Evolutionary conservation across 2,113 vertebrate species (phyloP).

Genomic region (Passer montanus): DNA sequence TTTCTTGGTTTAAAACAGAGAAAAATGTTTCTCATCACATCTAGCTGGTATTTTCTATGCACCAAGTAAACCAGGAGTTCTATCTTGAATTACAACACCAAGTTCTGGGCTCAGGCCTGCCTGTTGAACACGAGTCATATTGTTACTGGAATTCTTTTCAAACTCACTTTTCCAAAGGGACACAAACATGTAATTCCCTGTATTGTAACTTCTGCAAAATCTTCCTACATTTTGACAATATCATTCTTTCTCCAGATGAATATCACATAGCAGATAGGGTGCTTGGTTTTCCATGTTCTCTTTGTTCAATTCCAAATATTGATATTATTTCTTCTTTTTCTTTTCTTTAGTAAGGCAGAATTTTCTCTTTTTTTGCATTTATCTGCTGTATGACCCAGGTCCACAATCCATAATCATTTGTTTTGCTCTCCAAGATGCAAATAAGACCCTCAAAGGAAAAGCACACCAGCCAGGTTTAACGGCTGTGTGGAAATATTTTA

Average conservation of each 20-base stretch:
- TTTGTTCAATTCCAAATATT: background rate
- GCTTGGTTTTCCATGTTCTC: background rate
- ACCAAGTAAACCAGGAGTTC: background rate
- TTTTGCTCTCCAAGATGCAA: background rate
- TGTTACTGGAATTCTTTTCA: conserved; percentile 33
- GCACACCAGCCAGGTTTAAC: background rate
- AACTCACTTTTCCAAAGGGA: conserved; percentile 27
- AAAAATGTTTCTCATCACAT: background rate
- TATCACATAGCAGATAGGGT: background rate
- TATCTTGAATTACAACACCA: background rate
- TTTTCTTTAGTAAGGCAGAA: background rate
- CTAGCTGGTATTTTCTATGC: background rate
- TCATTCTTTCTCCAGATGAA: background rate
- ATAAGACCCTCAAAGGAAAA: background rate
- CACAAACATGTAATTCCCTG: background rate
- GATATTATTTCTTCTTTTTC: background rate
- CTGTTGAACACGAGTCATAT: background rate
- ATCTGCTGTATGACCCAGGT: background rate
- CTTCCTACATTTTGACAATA: background rate
- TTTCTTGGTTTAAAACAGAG: background rate
- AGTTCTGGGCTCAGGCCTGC: conserved; percentile 6
- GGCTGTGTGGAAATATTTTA: background rate
- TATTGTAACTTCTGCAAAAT: background rate
- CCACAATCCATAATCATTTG: background rate
- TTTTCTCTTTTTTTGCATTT: background rate